phyloP scores from a whole-genome alignment of 2,888 invertebrate species.

The Quadriops clusia region DNA sequence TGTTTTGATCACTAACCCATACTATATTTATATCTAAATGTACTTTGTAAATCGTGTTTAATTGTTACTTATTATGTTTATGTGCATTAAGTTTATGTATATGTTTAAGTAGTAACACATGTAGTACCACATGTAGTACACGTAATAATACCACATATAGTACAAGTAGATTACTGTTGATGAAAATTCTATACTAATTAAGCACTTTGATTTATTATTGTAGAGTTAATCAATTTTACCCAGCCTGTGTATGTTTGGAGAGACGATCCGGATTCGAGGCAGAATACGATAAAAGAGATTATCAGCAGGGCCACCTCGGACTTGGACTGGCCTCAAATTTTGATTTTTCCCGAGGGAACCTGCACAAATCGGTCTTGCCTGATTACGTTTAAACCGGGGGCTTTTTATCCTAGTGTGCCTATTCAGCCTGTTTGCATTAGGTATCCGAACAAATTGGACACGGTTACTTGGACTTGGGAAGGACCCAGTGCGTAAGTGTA shows the following conservation, averaged over 20 bases:
- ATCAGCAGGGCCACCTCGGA: constrained; percentile 71
- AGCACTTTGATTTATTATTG: constrained; percentile 19
- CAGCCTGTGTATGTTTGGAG: constrained; percentile 92
- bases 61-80: too few species aligned
- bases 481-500: constrained; percentile 82
- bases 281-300: constrained; percentile 82
- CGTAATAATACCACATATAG: too few species aligned
- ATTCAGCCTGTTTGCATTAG: constrained; percentile 88
- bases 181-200: too few species aligned
- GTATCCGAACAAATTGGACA: constrained; percentile 81
- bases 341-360: constrained; percentile 94
- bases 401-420: constrained; percentile 91
- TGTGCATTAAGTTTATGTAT: too few species aligned
- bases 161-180: too few species aligned
- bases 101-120: too few species aligned
- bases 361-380: constrained; percentile 89
- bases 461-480: constrained; percentile 91
- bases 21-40: too few species aligned
- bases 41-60: too few species aligned
- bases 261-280: constrained; percentile 85
- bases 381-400: constrained; percentile 83
- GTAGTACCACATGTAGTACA: too few species aligned
- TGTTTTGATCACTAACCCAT: too few species aligned
- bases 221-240: constrained; percentile 84
- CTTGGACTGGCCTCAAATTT: constrained; percentile 84